phyloP scores from a whole-genome alignment of 2,888 invertebrate genomes.

The Cryptocephalus primarius region DNA sequence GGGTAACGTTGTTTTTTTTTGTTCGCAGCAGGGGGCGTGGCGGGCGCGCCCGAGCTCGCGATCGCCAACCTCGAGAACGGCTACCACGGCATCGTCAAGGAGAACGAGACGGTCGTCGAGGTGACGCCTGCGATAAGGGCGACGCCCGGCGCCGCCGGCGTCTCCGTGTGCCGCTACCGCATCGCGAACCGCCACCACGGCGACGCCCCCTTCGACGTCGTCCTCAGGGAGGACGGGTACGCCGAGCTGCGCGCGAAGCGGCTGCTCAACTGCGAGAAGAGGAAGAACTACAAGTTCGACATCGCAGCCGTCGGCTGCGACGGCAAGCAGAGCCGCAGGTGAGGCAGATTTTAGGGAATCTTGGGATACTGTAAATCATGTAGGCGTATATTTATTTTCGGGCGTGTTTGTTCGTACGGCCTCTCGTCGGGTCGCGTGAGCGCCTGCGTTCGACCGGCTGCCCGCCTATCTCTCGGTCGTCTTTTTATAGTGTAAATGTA shows the following conservation, averaged over 20 bases:
- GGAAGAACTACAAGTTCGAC: slow-evolving; percentile 91
- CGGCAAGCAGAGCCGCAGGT: slow-evolving; percentile 54
- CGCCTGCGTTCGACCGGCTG: too few species aligned
- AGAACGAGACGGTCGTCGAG: slow-evolving; percentile 86
- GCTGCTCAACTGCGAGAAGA: slow-evolving; percentile 85
- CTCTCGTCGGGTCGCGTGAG: too few species aligned
- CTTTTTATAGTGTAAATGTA: too few species aligned
- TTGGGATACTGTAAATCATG: too few species aligned
- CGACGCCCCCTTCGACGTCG: slow-evolving; percentile 70
- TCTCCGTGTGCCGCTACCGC: slow-evolving; percentile 69
- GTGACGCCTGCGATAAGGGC: slow-evolving; percentile 87
- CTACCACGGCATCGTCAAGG: slow-evolving; percentile 85
- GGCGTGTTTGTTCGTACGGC: too few species aligned
- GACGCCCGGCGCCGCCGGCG: slow-evolving; percentile 34
- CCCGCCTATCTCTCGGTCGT: too few species aligned
- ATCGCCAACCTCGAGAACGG: slow-evolving; percentile 74
- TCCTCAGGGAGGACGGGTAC: slow-evolving; percentile 49
- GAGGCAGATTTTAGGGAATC: too few species aligned
- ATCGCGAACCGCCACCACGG: slow-evolving; percentile 88
- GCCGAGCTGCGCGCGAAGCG: slow-evolving; percentile 75
- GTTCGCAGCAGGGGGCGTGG: background rate
- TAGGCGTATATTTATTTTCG: too few species aligned
- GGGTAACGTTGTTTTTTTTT: too few species aligned
- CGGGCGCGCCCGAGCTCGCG: slow-evolving; percentile 53
- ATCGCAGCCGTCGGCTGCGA: slow-evolving; percentile 89